Evolutionary conservation across 2,797 vertebrate species (phyloP).

Genomic region (Macropodus opercularis): DNA sequence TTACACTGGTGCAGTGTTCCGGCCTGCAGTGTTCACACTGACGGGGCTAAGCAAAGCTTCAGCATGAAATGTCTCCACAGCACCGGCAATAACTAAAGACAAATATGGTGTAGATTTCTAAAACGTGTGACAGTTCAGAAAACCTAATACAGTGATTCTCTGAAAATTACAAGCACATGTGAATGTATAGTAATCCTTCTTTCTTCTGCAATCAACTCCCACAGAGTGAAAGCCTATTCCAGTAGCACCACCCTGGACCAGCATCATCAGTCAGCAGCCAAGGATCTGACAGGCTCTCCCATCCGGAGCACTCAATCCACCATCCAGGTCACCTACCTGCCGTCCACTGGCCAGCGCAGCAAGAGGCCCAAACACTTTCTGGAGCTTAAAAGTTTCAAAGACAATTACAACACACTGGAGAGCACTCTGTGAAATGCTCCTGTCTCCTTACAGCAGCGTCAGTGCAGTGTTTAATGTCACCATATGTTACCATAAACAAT

Average conservation of each 20-base stretch:
- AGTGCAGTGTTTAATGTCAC: not conserved
- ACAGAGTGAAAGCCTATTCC: slow-evolving; percentile 89
- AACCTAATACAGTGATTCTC: too few species aligned
- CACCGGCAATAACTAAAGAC: too few species aligned
- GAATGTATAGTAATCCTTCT: not conserved
- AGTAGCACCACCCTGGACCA: slow-evolving; percentile 85
- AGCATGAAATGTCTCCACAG: not conserved
- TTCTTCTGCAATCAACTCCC: not conserved
- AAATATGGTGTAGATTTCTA: too few species aligned
- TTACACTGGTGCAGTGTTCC: slow-evolving; percentile 1
- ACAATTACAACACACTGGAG: slow-evolving; percentile 98
- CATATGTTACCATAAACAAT: not conserved
- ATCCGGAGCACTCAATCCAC: slow-evolving; percentile 84
- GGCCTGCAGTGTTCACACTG: not conserved
- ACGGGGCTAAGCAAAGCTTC: not conserved
- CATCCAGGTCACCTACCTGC: slow-evolving; percentile 98
- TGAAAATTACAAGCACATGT: too few species aligned
- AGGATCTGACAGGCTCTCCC: slow-evolving; percentile 90
- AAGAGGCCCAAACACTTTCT: slow-evolving; percentile 98
- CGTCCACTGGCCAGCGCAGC: slow-evolving; percentile 93
- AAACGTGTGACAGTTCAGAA: too few species aligned
- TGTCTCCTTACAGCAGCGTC: not conserved
- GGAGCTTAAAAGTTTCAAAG: slow-evolving; percentile 98
- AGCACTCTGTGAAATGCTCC: slow-evolving; percentile 87
- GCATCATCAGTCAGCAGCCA: slow-evolving; percentile 94